Evolutionary conservation across 2,797 vertebrate species (phyloP), one percentile per base, ranked within the genome.

Genomic region (Rallus crepitans): DNA sequence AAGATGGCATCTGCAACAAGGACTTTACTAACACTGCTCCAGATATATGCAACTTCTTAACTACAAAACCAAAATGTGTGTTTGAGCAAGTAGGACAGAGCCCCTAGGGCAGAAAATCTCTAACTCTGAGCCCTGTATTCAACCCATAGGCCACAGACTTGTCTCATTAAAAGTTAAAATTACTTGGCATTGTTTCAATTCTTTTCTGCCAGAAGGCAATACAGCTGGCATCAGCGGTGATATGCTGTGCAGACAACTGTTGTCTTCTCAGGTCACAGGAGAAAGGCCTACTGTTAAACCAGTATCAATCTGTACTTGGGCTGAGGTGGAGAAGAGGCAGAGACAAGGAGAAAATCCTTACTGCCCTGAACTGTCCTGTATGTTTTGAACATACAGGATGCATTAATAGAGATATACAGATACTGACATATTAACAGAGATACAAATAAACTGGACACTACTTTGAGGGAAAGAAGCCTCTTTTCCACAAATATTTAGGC

Each of bases 91-190:
- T 24, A 82, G 40, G 23, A 50, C 55, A 55, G 60, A 90, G 4
- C 11, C 45, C 24, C 5, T 3, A 56, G n/a, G 28, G 37, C 25
- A 79, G 50, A 69, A 78, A 45, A 1, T n/a, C 20, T 55, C 12
- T 28, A 15, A 17, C 31, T 79, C 31, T 56, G 30, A 87, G 61
- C 6, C 33, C n/a, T 5, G 0, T 18, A 25, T 68, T 53, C 37
- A 73, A 72, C 25, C 2, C 28, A 50, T 11, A 56, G 66, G 76
- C 40, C 59, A 47, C 33, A 79, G 31, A 72, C 66, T 84, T 87
- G 31, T 55, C 23, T 61, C 53, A 84, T 75, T 89, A 82, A 78
- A 93, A 83, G 30, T 86, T 95, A 64, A 94, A 93, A 84, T 61
- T 84, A 59, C 39, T 72, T 89, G 91, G 73, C 31, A 1, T 53